A percentile compares a stretch with the other conserved stretches of the same genome.
phyloP scores from a whole-genome alignment of 2,797 vertebrate species.

The Todus mexicanus region DNA sequence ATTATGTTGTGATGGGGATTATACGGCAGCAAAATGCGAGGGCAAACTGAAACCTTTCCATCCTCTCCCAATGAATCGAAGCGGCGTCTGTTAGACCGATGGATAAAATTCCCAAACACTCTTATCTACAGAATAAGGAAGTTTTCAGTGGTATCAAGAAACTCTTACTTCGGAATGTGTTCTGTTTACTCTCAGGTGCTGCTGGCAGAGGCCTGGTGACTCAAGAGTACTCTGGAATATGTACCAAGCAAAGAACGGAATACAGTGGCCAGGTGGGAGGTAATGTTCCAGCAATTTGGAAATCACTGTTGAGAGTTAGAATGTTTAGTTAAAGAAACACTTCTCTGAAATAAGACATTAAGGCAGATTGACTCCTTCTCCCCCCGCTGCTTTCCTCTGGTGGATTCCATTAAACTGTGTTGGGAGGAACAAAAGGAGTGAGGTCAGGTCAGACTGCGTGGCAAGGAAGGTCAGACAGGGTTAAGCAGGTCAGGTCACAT shows the following conservation, averaged over 20 bases:
- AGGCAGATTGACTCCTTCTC: background rate
- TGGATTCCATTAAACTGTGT: conserved; percentile 31
- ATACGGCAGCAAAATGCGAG: background rate
- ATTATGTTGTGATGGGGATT: background rate
- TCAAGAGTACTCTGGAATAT: background rate
- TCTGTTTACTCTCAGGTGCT: background rate
- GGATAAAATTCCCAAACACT: background rate
- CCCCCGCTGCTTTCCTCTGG: conserved; percentile 19
- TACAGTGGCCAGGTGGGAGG: conserved; percentile 14
- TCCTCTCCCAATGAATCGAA: background rate
- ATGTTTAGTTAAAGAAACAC: conserved; percentile 41
- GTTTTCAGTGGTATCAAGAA: background rate
- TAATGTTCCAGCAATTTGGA: conserved; percentile 48
- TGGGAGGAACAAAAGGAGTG: conserved; percentile 39
- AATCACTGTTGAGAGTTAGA: conserved; percentile 11
- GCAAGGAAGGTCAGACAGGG: conserved; percentile 61
- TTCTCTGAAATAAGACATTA: conserved; percentile 38
- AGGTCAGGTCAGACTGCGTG: conserved; percentile 13
- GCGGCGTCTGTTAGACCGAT: background rate
- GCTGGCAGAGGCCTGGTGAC: background rate
- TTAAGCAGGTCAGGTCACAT: conserved; percentile 65
- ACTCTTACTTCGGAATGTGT: background rate
- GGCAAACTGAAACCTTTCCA: background rate
- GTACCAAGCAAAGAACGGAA: background rate
- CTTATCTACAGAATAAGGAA: background rate